Percentiles rank a stretch among this genome's conserved stretches.
phyloP scores from a whole-genome alignment of 2,888 invertebrate genomes.

The Drosophila mayaguana region DNA sequence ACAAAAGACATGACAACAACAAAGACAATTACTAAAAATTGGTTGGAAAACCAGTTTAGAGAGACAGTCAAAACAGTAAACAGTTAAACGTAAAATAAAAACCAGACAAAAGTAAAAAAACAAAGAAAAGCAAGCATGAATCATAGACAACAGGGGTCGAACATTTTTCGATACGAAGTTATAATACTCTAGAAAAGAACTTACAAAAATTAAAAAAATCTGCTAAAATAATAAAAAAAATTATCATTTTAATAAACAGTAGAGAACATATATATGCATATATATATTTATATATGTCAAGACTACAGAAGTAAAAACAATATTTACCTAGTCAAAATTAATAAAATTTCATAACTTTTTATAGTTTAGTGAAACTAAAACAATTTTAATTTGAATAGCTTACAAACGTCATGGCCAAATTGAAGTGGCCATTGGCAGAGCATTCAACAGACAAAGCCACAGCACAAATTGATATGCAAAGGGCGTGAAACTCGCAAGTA shows the following conservation, averaged over 20 bases:
- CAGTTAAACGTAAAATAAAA: slow-evolving; percentile 31
- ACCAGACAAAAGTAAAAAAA: slow-evolving; percentile 13
- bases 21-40: slow-evolving; percentile 25
- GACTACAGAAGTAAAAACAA: background rate
- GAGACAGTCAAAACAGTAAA: slow-evolving; percentile 44
- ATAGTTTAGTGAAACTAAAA: background rate
- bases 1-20: slow-evolving; percentile 59
- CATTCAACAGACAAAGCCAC: slow-evolving; percentile 33
- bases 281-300: no score
- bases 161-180: background rate
- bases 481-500: slow-evolving; percentile 48
- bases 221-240: no score
- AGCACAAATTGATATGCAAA: slow-evolving; percentile 69
- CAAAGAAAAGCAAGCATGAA: slow-evolving; percentile 43
- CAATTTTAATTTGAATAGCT: background rate
- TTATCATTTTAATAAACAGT: no score
- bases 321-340: background rate
- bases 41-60: slow-evolving; percentile 68
- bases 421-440: background rate
- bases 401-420: background rate
- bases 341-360: background rate
- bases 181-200: slow-evolving; percentile 2
- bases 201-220: background rate
- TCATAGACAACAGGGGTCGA: slow-evolving; percentile 49
- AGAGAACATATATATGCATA: no score